Evolutionary conservation across 2,888 invertebrate genomes (phyloP), one percentile per base, ranked within the genome.

Genomic region (Timema cristinae): DNA sequence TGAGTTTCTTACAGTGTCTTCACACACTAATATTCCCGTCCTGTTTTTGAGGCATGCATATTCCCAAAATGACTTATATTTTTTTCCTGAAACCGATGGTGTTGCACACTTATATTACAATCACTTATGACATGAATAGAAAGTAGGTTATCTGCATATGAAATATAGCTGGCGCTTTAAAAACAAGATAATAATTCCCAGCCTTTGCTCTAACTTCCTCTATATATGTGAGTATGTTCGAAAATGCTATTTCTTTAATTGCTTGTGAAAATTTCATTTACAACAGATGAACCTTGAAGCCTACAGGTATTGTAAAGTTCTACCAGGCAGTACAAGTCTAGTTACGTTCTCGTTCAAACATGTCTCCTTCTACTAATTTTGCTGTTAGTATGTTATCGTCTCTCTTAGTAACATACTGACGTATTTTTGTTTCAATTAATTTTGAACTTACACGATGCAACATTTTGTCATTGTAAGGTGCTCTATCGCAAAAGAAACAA

Each of bases 351-450:
- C 8, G 5, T n/a, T 13, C n/a, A 59, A 59, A 2, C 59, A 13
- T 59, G 59, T 59, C 13, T n/a, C 59, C 59, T 59, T 54, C 54
- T 54, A 15, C 13, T 54, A 59, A 59, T 59, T 59, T 59, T 16
- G 13, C 59, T 59, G 59, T n/a, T 59, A 32, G 0, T n/a, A 59
- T 59, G 59, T 59, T 59, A 59, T 59, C 59, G 5, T n/a, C 8
- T 11, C 2, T 59, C 0, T 59, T 59, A 16, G 59, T 8, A 59
- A 59, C 59, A 59, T 1, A 59, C n/a, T 59, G 15, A 6, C 59
- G 59, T n/a, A 59, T 59, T n/a, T 59, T 59, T 13, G 59, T 59
- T n/a, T 59, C 59, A n/a, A 59, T 59, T n/a, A 59, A n/a, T 13
- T 11, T 13, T 59, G 13, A 59, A 59, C 8, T 59, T 59, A 59